These are phyloP conservation scores for Exocentrus adspersus DNA, from an alignment of 2,888 invertebrate genomes.

Conservation along the genomic window DNA sequence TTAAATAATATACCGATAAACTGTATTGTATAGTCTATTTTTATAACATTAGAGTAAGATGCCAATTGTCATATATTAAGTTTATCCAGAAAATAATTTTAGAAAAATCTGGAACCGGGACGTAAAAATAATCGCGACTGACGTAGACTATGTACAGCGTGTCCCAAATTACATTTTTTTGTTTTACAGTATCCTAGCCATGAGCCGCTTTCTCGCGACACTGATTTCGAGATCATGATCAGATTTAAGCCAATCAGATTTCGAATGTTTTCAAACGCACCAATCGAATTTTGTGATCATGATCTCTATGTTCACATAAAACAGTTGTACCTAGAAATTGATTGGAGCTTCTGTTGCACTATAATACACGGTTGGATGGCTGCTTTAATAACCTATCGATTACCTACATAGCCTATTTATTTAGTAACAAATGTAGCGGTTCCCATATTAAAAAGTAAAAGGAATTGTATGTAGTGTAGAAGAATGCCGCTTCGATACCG, in stretches of 20 bases:
- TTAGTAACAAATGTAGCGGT: conserved; percentile 6
- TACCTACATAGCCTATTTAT: conserved; percentile 6
- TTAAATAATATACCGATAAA: too few species aligned
- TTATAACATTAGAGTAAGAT: background rate
- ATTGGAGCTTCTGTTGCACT: background rate
- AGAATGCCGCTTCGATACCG: background rate
- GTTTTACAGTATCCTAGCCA: too few species aligned
- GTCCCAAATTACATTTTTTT: too few species aligned
- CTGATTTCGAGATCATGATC: too few species aligned
- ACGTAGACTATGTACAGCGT: too few species aligned
- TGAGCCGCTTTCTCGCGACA: too few species aligned
- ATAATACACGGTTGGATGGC: conserved; percentile 6
- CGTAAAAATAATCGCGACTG: too few species aligned
- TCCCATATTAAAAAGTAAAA: conserved; percentile 12
- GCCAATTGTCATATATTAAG: background rate
- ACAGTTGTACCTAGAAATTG: too few species aligned
- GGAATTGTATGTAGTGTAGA: background rate
- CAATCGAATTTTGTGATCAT: too few species aligned
- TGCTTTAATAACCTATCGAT: conserved; percentile 6
- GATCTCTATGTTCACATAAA: too few species aligned
- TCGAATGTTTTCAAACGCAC: too few species aligned
- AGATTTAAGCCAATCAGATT: too few species aligned
- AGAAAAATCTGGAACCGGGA: background rate
- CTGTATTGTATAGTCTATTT: background rate
- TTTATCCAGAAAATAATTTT: background rate